Evolutionary conservation across 1,140 invertebrate genomes (phyloP).

Genomic region (Drosophila pseudoobscura): DNA sequence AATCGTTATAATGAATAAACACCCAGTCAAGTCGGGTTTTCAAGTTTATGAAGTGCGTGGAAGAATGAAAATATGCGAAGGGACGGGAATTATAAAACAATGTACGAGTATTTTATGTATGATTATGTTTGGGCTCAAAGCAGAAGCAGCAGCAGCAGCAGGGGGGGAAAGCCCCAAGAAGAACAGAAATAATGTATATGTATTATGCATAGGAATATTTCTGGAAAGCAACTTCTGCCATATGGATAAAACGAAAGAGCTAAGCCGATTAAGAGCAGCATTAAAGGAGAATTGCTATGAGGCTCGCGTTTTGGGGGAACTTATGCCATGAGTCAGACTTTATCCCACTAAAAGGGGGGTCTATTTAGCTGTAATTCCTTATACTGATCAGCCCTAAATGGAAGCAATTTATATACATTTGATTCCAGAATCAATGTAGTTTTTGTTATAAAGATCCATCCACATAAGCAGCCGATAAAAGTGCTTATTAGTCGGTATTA

Average conservation of each 20-base stretch:
- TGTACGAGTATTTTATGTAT: conserved; percentile 24
- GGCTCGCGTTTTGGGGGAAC: neutral
- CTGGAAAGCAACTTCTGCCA: neutral
- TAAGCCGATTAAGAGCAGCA: too few relatives aligned
- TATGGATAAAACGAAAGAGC: neutral
- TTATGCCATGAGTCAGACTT: too few relatives aligned
- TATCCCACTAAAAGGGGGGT: too few relatives aligned
- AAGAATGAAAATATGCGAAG: conserved; percentile 41
- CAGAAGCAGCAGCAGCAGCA: neutral
- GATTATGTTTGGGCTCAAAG: neutral
- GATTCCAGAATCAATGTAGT: too few relatives aligned
- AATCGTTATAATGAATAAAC: conserved; percentile 49
- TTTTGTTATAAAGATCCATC: too few relatives aligned
- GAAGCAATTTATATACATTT: too few relatives aligned
- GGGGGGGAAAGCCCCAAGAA: neutral
- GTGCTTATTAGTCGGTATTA: too few relatives aligned
- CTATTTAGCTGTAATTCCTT: too few relatives aligned
- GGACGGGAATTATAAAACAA: conserved; percentile 22
- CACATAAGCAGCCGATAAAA: too few relatives aligned
- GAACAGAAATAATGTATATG: conserved; percentile 5
- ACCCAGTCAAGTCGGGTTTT: conserved; percentile 7
- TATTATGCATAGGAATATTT: neutral
- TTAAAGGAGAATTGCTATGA: conserved; percentile 8
- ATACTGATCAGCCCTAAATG: too few relatives aligned
- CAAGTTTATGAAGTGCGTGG: conserved; percentile 27